A percentile compares a stretch with the other conserved stretches of the same genome.
These are phyloP conservation scores for Sesia bembeciformis DNA, from an alignment of 2,888 invertebrate species.

Conservation along the genomic window DNA sequence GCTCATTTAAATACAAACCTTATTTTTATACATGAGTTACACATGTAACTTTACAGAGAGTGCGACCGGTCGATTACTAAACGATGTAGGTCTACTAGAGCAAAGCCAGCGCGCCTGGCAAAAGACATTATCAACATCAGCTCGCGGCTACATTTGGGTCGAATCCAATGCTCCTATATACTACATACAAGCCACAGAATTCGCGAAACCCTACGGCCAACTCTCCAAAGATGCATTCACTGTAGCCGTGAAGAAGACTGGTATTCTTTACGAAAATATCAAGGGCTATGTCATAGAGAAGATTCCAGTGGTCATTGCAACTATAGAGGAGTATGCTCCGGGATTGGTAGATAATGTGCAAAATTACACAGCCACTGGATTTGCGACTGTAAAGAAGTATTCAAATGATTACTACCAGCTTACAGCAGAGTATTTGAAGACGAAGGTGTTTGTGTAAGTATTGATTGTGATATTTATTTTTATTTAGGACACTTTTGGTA, in stretches of 20 bases:
- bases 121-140: conserved; percentile 73
- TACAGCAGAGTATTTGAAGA: conserved; percentile 77
- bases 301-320: conserved; percentile 49
- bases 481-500: neutral
- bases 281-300: conserved; percentile 68
- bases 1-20: no score
- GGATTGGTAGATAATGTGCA: conserved; percentile 79
- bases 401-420: conserved; percentile 67
- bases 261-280: conserved; percentile 60
- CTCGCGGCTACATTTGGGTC: conserved; percentile 78
- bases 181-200: conserved; percentile 68
- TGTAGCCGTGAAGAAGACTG: conserved; percentile 67
- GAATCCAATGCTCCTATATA: conserved; percentile 81
- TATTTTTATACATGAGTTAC: no score
- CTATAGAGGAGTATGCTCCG: conserved; percentile 81
- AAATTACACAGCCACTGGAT: conserved; percentile 53
- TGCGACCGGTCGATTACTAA: conserved; percentile 76
- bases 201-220: conserved; percentile 76
- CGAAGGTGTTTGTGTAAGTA: conserved; percentile 87
- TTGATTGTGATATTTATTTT: neutral
- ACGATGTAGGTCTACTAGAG: conserved; percentile 77
- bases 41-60: conserved; percentile 64
- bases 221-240: conserved; percentile 74
- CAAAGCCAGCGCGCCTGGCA: conserved; percentile 78
- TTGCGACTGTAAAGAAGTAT: conserved; percentile 57